Conservation (phyloP, 2,113 vertebrate genomes). For the Zapus hudsonius region DNA sequence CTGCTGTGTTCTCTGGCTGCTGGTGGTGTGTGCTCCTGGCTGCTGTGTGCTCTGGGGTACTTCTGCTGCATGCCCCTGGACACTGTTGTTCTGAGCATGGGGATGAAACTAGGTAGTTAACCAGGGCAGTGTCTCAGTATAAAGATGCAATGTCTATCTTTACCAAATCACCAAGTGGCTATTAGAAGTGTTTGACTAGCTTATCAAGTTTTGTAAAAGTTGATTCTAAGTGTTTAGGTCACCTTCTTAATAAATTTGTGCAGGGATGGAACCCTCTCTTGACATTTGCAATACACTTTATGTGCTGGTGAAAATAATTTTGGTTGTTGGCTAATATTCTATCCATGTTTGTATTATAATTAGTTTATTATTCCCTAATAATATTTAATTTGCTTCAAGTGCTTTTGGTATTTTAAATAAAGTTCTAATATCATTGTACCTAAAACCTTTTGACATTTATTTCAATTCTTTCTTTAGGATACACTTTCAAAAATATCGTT, state of each 20-base stretch:
- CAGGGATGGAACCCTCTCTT: not conserved
- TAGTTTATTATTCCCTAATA: not conserved
- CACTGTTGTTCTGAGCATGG: too few relatives aligned
- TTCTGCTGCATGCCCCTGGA: not conserved
- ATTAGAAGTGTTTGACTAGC: not conserved
- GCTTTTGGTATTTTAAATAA: constrained; percentile 17
- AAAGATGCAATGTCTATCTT: not conserved
- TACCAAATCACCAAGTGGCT: not conserved
- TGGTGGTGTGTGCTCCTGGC: too few relatives aligned
- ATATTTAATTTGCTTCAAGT: not conserved
- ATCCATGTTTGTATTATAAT: not conserved
- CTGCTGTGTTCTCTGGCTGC: too few relatives aligned
- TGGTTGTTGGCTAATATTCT: not conserved
- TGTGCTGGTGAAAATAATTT: not conserved
- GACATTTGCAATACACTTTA: not conserved
- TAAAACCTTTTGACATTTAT: not conserved
- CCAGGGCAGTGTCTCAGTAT: not conserved
- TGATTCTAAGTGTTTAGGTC: not conserved
- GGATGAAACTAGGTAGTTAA: not conserved
- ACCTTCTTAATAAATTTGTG: not conserved
- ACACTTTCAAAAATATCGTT: not conserved
- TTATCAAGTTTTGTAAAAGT: not conserved
- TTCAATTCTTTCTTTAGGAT: constrained; percentile 10
- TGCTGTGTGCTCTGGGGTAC: too few relatives aligned
- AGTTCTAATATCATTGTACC: not conserved